Conservation (phyloP, 1,140 invertebrate species). For the Latrodectus geometricus region DNA sequence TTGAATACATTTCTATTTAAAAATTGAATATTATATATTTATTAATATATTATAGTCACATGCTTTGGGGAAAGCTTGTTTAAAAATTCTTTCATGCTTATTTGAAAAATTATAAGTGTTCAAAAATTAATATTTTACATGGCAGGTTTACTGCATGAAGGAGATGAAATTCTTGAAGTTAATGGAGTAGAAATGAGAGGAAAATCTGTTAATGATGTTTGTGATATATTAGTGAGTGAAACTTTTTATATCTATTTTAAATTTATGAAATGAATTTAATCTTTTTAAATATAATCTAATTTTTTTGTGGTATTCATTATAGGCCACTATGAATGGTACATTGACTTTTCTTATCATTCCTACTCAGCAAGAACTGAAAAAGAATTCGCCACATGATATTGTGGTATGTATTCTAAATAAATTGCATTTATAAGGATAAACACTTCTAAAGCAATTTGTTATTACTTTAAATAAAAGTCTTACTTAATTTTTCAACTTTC, state of each 20-base stretch:
- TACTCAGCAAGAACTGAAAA: conserved; percentile 65
- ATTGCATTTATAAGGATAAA: too few species aligned
- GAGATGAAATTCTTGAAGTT: conserved; percentile 93
- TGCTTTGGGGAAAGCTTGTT: too few species aligned
- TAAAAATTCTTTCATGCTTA: too few species aligned
- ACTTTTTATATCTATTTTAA: not conserved
- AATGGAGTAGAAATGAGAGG: conserved; percentile 92
- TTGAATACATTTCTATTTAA: too few species aligned
- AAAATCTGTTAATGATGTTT: conserved; percentile 97
- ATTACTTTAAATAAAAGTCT: not conserved
- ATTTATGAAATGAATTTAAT: not conserved
- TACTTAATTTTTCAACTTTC: too few species aligned
- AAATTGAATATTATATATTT: too few species aligned
- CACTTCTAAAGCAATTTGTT: too few species aligned
- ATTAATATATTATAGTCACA: too few species aligned
- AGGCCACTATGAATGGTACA: conserved; percentile 92
- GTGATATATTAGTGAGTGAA: conserved; percentile 81
- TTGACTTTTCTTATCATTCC: conserved; percentile 92
- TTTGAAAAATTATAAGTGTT: too few species aligned
- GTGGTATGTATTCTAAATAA: too few species aligned
- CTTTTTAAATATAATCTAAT: too few species aligned
- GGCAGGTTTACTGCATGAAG: conserved; percentile 86
- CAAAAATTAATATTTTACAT: too few species aligned
- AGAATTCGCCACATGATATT: conserved; percentile 13
- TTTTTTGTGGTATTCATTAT: conserved; percentile 53